A percentile compares a stretch with the other conserved stretches of the same genome.
phyloP scores from a whole-genome alignment of 2,797 vertebrate genomes.

The Danio aesculapii region DNA sequence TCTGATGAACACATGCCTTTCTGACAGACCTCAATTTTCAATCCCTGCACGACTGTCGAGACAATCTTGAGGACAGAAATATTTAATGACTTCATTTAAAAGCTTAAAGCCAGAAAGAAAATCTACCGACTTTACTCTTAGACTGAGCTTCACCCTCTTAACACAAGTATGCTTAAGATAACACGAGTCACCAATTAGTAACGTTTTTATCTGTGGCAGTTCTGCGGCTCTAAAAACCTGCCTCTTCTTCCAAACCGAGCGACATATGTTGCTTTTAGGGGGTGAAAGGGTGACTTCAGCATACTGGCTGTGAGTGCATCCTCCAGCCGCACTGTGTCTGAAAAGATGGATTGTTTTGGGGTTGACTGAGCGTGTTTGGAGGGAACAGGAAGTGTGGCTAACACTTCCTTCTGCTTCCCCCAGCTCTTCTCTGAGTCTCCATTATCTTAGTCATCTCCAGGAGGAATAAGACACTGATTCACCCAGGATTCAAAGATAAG shows the following conservation, averaged over 20 bases:
- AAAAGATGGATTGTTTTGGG: conserved; percentile 74
- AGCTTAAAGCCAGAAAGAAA: conserved; percentile 14
- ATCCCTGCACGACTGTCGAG: not conserved
- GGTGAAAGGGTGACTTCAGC: conserved; percentile 55
- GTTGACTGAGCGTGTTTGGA: conserved; percentile 74
- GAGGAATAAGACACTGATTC: conserved; percentile 36
- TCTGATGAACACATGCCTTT: conserved; percentile 23
- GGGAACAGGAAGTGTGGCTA: conserved; percentile 58
- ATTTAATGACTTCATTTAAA: conserved; percentile 12
- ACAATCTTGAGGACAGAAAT: not conserved
- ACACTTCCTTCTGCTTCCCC: conserved; percentile 52
- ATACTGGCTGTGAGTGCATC: conserved; percentile 51
- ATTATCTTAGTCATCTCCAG: conserved; percentile 10
- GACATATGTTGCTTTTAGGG: conserved; percentile 53
- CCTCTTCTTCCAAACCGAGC: conserved; percentile 11
- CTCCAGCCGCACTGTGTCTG: conserved; percentile 57
- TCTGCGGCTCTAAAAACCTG: not conserved
- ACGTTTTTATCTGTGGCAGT: not conserved
- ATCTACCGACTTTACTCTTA: not conserved
- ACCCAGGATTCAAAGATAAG: conserved; percentile 57
- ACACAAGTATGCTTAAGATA: conserved; percentile 1
- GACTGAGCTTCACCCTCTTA: conserved; percentile 11
- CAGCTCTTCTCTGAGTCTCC: conserved; percentile 33
- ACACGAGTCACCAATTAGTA: conserved; percentile 10
- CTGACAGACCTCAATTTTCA: conserved; percentile 3